Evolutionary conservation across 1,140 invertebrate species (phyloP).

Genomic region (Eciton burchellii): DNA sequence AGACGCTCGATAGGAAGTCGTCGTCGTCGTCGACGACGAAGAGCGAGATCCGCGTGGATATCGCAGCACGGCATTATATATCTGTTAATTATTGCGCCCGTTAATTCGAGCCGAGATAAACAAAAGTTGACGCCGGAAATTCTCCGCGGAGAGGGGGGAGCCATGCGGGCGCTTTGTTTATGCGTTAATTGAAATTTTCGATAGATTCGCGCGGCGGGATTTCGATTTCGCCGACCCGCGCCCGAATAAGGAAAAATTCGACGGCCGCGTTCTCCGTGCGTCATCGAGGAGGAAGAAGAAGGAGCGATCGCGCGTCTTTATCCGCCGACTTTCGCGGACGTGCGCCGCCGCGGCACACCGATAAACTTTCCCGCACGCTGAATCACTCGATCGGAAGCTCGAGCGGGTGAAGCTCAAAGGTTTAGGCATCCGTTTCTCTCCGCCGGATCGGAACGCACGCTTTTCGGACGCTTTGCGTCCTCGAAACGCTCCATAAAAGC

Average conservation of each 20-base stretch:
- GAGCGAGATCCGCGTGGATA: no score
- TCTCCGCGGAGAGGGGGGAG: slow-evolving; percentile 16
- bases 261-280: slow-evolving; percentile 16
- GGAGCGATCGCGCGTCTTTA: slow-evolving; percentile 1
- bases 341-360: not conserved
- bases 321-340: slow-evolving; percentile 8
- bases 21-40: no score
- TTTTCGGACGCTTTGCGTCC: not conserved
- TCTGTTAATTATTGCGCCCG: no score
- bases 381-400: not conserved
- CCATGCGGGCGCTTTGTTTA: slow-evolving; percentile 46
- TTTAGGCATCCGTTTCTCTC: not conserved
- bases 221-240: slow-evolving; percentile 22
- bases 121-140: slow-evolving; percentile 34
- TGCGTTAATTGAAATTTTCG: slow-evolving; percentile 54
- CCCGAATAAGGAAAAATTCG: slow-evolving; percentile 34
- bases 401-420: not conserved
- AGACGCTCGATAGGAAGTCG: slow-evolving; percentile 16
- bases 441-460: not conserved
- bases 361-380: not conserved
- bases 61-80: no score
- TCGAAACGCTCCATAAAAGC: slow-evolving; percentile 20
- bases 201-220: slow-evolving; percentile 43
- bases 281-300: not conserved
- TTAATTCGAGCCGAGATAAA: slow-evolving; percentile 35